Evolutionary conservation across 2,113 vertebrate species (phyloP).

Genomic region (Xyrauchen texanus): DNA sequence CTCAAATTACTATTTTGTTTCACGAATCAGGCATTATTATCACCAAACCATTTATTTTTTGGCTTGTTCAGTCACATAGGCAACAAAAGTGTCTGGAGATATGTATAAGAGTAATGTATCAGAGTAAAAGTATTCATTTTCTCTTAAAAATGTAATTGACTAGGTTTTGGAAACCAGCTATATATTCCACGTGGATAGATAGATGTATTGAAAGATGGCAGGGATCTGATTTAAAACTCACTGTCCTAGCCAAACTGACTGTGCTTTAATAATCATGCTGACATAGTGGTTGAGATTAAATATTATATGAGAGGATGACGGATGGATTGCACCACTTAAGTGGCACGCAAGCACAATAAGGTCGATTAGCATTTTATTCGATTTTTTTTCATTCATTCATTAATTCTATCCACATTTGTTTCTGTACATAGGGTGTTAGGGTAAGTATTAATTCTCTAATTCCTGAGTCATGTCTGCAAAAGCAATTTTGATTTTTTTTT

Average conservation of each 20-base stretch:
- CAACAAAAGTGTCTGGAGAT: too few species aligned
- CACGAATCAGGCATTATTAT: too few species aligned
- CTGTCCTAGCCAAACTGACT: not conserved
- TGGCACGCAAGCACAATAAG: too few species aligned
- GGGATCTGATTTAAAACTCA: constrained; percentile 17
- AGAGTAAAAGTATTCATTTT: too few species aligned
- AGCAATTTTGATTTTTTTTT: constrained; percentile 7
- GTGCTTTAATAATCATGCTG: not conserved
- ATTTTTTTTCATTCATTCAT: not conserved
- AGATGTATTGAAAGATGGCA: constrained; percentile 22
- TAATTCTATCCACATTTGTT: constrained; percentile 14
- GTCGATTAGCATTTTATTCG: too few species aligned
- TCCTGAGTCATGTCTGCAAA: constrained; percentile 38
- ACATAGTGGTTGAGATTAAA: not conserved
- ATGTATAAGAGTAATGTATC: too few species aligned
- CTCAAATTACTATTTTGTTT: too few species aligned
- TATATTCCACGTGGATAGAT: constrained; percentile 16
- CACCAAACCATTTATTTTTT: too few species aligned
- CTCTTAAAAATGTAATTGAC: too few species aligned
- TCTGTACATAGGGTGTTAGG: not conserved
- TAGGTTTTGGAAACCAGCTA: too few species aligned
- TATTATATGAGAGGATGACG: not conserved
- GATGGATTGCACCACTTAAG: not conserved
- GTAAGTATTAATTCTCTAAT: not conserved
- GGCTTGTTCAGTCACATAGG: too few species aligned